Conservation (phyloP, 2,113 vertebrate species). For the Emydocephalus ijimae region DNA sequence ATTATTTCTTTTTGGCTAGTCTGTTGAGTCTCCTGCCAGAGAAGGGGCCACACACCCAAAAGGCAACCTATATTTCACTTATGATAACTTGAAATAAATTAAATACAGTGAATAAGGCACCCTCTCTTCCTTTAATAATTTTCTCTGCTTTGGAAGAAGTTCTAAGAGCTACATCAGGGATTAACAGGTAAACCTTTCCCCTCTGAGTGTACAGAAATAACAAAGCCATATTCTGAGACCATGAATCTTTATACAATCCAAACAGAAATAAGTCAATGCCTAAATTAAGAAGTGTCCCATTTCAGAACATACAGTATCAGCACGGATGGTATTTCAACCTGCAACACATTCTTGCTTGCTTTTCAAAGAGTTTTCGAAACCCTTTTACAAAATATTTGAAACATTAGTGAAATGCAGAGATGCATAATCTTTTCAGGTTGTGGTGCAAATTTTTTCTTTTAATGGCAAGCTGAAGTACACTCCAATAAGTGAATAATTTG, state of each 20-base stretch:
- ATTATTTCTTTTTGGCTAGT: neutral
- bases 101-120: neutral
- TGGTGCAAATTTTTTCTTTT: neutral
- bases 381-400: neutral
- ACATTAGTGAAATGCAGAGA: neutral
- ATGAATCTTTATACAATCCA: neutral
- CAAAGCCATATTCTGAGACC: neutral
- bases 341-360: neutral
- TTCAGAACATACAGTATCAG: neutral
- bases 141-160: neutral
- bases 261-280: neutral
- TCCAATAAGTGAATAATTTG: neutral
- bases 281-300: neutral
- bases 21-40: neutral
- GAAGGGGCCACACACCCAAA: neutral
- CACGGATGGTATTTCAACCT: neutral
- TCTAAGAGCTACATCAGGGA: neutral
- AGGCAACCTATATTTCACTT: neutral
- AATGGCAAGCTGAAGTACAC: neutral
- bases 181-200: neutral
- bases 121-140: neutral
- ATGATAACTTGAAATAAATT: neutral
- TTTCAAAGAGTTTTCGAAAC: neutral
- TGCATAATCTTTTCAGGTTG: neutral
- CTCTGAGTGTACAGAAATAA: neutral